phyloP scores from a whole-genome alignment of 2,797 vertebrate species.

The Cuniculus paca region DNA sequence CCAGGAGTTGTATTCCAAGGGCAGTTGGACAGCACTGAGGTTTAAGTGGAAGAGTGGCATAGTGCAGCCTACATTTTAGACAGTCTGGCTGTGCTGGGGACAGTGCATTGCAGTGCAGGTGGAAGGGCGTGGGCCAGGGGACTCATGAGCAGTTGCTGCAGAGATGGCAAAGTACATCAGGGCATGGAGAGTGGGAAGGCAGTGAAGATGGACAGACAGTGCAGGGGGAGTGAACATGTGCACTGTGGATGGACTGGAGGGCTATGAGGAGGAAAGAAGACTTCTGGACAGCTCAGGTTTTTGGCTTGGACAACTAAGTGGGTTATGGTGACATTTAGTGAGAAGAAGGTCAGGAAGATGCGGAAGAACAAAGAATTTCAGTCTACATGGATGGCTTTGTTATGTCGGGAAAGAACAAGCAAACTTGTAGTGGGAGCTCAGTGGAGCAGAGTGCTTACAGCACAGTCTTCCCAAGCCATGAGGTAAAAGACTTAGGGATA shows the following conservation, averaged over 20 bases:
- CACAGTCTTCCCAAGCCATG: neutral
- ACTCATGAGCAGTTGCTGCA: neutral
- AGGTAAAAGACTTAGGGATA: neutral
- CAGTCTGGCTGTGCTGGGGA: neutral
- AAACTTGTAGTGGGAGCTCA: neutral
- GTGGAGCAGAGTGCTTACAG: rapidly evolving
- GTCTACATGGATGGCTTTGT: neutral
- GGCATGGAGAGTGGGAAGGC: neutral
- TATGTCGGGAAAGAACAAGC: neutral
- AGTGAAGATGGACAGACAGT: neutral
- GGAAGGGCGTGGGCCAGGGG: neutral
- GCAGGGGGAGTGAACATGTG: rapidly evolving
- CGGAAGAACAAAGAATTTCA: neutral
- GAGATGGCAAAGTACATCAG: rapidly evolving
- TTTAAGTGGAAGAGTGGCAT: neutral
- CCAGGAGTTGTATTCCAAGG: neutral
- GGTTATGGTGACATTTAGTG: neutral
- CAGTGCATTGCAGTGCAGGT: no score
- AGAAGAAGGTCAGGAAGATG: neutral
- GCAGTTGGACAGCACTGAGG: neutral
- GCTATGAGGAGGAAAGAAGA: neutral
- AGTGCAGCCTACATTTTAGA: neutral
- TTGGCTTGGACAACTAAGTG: neutral
- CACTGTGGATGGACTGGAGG: neutral
- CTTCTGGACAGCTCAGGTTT: neutral